Base-by-base conservation (phyloP, 2,113 vertebrate species). In the Pyxicephalus adspersus region DNA sequence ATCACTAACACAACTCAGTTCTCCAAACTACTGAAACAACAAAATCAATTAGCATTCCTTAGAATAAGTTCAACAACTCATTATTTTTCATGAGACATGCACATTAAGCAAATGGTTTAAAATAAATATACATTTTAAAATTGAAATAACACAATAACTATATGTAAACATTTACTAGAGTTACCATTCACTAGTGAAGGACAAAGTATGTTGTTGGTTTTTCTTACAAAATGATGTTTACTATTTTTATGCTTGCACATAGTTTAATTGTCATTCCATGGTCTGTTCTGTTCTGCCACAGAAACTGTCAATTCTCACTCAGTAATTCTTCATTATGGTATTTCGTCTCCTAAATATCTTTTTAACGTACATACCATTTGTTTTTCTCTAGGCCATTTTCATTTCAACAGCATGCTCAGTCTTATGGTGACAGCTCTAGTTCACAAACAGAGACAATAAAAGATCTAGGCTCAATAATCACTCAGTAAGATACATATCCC, bases 361-460 rank as follows among this genome's bases (percentile, higher is more conserved):
- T 82, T 76, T 72, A 80, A 84, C 83, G 80, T 73, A n/a, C 51
- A 83, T 80, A 81, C 76, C 23, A 85, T 83, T 85, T 72, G 79
- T 84, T 58, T 89, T 76, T 84, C 85, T 88, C 66, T 58, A 80
- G 84, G 80, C 77, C 74, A 64, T 88, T 91, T 67, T 76, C 17
- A 82, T 87, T 75, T 75, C 63, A 64, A 82, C 80, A 66, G 52
- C 81, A 55, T 83, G 68, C 81, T 87, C 83, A 80, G 17, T 88
- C 85, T 88, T 84, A 70, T 55, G 85, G 83, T 85, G 84, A 90
- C 83, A 89, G 87, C 81, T 84, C 34, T 77, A 81, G 68, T 85
- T 23, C 86, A 86, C 86, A 90, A 88, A 84, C 65, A 87, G 76
- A 83, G 84, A 86, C 84, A 85, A 85, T 80, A 81, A 87, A 83